Evolutionary conservation across 2,888 invertebrate genomes (phyloP), one percentile per base, ranked within the genome.

Genomic region (Argyra leucocephala): DNA sequence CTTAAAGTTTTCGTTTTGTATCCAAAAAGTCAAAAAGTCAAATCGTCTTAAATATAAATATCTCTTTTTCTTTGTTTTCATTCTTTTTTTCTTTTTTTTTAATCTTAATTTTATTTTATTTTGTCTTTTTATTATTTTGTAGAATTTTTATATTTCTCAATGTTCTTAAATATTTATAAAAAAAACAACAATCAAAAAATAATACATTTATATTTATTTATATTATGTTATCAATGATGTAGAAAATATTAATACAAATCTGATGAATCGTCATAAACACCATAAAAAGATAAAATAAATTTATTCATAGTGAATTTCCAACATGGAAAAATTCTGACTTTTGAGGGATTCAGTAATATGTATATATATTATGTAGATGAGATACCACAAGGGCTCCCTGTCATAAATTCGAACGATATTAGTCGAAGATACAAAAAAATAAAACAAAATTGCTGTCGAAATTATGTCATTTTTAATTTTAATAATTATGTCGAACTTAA

Each of bases 1-100:
- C 31, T 7, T 31, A 7, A 7, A 7, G 31, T 31, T 48, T 48
- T 48, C n/a, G 3, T 48, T 48, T 48, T 48, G 48, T 48, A 48
- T 48, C 48, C 48, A 48, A 48, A 48, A 48, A 48, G 48, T 48
- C 48, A 48, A 48, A 48, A 48, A 48, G 48, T 48, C 48, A 48
- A 48, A 48, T 48, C 48, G 48, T 48, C 48, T 48, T 48, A 48
- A 37, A 37, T 10, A 10, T 7, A 31, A 31, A 31, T 15, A 48
- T 15, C 15, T n/a, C 15, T n/a, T 15, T 48, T 48, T 48, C 18
- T n/a, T 48, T 48, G 12, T 48, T n/a, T 48, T 15, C 37, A 3
- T 37, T 37, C 2, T 3, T 37, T 48, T 48, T 48, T 48, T 48
- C 12, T 3, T 12, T 48, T 48, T 15, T 15, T 31, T 7, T 31